phyloP scores from a whole-genome alignment of 2,797 vertebrate genomes.

The Psittacula derbiana region DNA sequence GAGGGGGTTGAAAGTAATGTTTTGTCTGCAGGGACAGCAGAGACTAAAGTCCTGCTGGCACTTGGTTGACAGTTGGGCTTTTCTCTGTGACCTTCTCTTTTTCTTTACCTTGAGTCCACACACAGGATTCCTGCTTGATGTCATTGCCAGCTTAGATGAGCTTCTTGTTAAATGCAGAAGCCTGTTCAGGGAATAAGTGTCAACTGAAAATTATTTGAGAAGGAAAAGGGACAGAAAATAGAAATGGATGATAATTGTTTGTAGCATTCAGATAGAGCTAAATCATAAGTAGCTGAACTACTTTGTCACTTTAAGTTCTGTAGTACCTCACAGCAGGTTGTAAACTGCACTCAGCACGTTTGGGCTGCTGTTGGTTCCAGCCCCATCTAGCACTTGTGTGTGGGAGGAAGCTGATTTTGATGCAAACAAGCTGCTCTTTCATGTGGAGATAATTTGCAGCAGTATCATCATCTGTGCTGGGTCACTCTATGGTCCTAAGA shows the following conservation, averaged over 20 bases:
- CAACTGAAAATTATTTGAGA: neutral
- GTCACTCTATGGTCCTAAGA: neutral
- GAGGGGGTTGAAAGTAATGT: neutral
- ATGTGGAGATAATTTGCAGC: neutral
- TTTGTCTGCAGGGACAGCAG: neutral
- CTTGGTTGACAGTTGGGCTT: neutral
- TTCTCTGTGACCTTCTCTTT: neutral
- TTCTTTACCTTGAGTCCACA: neutral
- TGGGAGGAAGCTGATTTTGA: neutral
- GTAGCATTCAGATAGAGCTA: neutral
- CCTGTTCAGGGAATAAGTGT: neutral
- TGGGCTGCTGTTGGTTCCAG: neutral
- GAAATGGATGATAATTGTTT: neutral
- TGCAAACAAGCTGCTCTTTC: neutral
- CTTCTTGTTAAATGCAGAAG: neutral
- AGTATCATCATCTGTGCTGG: neutral
- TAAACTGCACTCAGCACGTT: neutral
- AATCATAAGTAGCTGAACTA: neutral
- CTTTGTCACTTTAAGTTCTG: neutral
- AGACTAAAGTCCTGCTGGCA: neutral
- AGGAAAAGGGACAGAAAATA: neutral
- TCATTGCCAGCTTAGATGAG: neutral
- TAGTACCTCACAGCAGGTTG: neutral
- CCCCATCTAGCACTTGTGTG: fast-evolving
- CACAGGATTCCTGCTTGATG: neutral